phyloP scores from a whole-genome alignment of 2,113 vertebrate species.

The Meles meles region DNA sequence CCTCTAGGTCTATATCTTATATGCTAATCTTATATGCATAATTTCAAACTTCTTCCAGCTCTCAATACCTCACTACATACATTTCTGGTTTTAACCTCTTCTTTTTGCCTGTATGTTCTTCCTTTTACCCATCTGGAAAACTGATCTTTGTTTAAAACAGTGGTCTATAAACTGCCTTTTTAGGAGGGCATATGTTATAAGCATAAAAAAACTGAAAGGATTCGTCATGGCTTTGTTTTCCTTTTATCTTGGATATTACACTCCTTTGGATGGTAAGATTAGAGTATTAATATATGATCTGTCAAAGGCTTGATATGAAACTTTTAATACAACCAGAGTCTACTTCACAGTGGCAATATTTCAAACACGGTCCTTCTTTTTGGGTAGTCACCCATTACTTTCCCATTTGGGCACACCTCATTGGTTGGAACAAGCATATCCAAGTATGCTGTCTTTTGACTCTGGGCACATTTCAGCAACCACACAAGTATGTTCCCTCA shows the following conservation, averaged over 20 bases:
- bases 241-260: not conserved
- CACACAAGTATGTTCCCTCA: not conserved
- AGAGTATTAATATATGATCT: not conserved
- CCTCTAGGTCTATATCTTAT: not conserved
- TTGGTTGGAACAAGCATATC: not conserved
- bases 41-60: not conserved
- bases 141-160: not conserved
- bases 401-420: conserved; percentile 9
- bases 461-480: not conserved
- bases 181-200: conserved; percentile 21
- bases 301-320: not conserved
- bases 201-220: not conserved
- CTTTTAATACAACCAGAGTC: not conserved
- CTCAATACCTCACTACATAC: not conserved
- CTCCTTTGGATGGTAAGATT: conserved; percentile 26
- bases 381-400: not conserved
- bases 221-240: not conserved
- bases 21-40: not conserved
- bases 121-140: not conserved
- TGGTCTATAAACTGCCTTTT: not conserved
- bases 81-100: not conserved
- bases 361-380: not conserved
- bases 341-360: conserved; percentile 10
- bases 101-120: not conserved
- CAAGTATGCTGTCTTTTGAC: not conserved